phyloP scores from a whole-genome alignment of 2,888 invertebrate genomes.

The Hypolimnas misippus region DNA sequence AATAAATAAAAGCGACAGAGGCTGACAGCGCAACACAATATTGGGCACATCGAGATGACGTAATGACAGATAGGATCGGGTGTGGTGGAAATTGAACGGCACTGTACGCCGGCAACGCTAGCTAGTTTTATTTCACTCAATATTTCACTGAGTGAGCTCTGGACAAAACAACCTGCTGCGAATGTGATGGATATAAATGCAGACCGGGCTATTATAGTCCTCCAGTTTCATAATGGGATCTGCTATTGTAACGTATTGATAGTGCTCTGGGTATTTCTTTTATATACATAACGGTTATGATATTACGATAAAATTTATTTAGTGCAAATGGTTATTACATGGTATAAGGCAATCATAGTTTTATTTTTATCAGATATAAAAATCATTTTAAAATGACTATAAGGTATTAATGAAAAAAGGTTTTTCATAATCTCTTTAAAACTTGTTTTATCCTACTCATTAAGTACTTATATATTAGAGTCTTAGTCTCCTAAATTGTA shows the following conservation, averaged over 20 bases:
- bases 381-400: no score
- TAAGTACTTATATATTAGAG: no score
- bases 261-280: slow-evolving; percentile 8
- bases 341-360: no score
- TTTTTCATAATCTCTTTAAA: no score
- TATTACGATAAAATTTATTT: neutral
- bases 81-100: slow-evolving; percentile 61
- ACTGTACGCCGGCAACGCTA: slow-evolving; percentile 46
- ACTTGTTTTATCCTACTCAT: no score
- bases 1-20: slow-evolving; percentile 59
- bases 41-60: slow-evolving; percentile 56
- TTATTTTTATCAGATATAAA: no score
- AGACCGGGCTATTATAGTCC: slow-evolving; percentile 41
- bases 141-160: slow-evolving; percentile 60
- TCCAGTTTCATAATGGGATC: slow-evolving; percentile 34
- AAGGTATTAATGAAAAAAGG: no score
- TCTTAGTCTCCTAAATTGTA: no score
- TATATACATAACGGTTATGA: neutral
- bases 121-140: slow-evolving; percentile 64
- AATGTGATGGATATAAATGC: slow-evolving; percentile 57
- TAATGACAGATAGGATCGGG: slow-evolving; percentile 69
- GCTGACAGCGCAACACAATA: slow-evolving; percentile 54
- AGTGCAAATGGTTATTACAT: no score
- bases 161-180: slow-evolving; percentile 74
- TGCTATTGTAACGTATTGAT: slow-evolving; percentile 33